Base-by-base conservation (phyloP, 2,797 vertebrate species). In the Melanotaenia maccullochi region DNA sequence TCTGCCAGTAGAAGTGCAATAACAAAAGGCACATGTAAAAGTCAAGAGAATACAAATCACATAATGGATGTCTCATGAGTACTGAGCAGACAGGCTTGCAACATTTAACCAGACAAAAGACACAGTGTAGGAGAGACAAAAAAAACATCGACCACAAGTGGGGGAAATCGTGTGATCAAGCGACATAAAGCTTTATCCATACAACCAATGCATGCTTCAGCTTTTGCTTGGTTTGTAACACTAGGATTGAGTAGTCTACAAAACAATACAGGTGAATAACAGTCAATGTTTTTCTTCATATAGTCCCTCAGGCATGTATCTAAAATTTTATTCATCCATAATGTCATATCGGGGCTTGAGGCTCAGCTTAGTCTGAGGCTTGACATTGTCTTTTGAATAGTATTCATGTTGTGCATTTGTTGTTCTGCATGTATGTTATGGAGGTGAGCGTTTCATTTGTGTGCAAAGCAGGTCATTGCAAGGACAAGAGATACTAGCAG, bases 31-130 rank as follows among this genome's bases (percentile, higher is more conserved):
- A 52, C 85, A 78, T 92, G 92, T 90, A 90, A 87, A 92, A 93
- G 92, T 93, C 91, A 91, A 91, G 88, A 91, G 90, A 92, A 90
- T 87, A 92, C 90, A 93, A 90, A 93, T 92, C 87, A 87, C 83
- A 78, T 87, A 89, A 88, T 77, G 79, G 82, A 85, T 71, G 84
- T 86, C 78, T 90, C 60, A 0, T 77, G 87, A 81, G 79, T 52
- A 57, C 68, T n/a, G 69, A 82, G 71, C 71, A 75, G 64, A 65
- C 63, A 70, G 85, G 75, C 74, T 73, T 70, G 70, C 73, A 65
- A 62, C 0, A 47, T 55, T 74, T 76, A 68, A 35, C 30, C 55
- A 84, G 78, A 83, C 70, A 79, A 79, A 78, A 68, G 73, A 71
- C 71, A 79, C 68, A 81, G 68, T 68, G 75, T 49, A 52, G 38